Evolutionary conservation across 2,113 vertebrate genomes (phyloP).

Genomic region (Tetrao urogallus): DNA sequence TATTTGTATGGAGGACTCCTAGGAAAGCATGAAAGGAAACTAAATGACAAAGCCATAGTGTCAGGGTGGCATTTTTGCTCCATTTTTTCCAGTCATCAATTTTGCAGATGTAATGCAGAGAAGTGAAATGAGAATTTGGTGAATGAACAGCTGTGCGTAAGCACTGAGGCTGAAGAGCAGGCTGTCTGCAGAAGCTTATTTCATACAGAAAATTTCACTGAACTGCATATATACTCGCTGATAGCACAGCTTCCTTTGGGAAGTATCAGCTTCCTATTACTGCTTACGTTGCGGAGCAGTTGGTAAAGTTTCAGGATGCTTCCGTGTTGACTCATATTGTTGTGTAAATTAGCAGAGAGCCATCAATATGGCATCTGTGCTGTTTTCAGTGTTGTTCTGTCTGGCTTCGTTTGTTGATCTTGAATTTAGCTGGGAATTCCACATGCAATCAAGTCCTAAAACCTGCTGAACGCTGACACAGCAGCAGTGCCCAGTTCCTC

Average conservation of each 20-base stretch:
- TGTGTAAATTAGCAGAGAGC: not conserved
- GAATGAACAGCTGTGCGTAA: not conserved
- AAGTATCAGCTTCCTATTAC: not conserved
- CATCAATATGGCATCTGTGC: not conserved
- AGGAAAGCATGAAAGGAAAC: not conserved
- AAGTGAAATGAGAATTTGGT: not conserved
- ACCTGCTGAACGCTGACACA: not conserved
- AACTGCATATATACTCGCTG: not conserved
- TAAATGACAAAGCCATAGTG: not conserved
- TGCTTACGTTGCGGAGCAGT: not conserved
- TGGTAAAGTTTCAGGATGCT: not conserved
- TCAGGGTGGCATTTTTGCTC: not conserved
- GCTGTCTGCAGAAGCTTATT: not conserved
- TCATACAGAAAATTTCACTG: not conserved
- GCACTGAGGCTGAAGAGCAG: fast-evolving
- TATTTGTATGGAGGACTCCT: not conserved
- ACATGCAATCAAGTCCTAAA: not conserved
- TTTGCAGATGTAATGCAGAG: not conserved
- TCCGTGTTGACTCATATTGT: not conserved
- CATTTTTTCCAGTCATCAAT: not conserved
- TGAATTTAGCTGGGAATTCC: slow-evolving; percentile 19
- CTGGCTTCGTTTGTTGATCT: not conserved
- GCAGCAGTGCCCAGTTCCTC: not conserved
- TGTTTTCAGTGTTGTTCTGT: not conserved
- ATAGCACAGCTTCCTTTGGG: not conserved